Evolutionary conservation across 2,888 invertebrate species (phyloP).

Genomic region (Hetaerina titia): DNA sequence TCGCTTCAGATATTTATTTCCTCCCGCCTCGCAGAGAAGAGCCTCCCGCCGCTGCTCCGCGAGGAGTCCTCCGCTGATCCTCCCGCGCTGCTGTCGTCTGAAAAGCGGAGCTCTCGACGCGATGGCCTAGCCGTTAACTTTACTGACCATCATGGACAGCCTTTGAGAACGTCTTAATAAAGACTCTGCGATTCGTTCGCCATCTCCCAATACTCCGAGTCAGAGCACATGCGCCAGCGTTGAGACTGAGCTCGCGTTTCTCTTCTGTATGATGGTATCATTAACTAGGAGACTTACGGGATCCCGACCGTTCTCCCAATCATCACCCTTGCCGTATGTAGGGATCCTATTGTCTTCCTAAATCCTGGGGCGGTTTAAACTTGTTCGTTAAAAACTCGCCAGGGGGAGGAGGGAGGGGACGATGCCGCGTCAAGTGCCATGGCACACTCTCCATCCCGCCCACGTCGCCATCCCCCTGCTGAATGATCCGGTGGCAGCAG

Average conservation of each 20-base stretch:
- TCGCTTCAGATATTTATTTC: too few species aligned
- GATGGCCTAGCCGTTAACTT: background rate
- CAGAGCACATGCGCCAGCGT: background rate
- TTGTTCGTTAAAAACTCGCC: too few species aligned
- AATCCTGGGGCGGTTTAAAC: background rate
- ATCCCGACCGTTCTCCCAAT: background rate
- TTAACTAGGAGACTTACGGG: background rate
- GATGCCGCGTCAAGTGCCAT: too few species aligned
- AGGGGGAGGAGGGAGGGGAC: too few species aligned
- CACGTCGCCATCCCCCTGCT: background rate
- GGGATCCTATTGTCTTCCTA: background rate
- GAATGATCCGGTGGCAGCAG: background rate
- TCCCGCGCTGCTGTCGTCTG: background rate
- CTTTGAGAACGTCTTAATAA: background rate
- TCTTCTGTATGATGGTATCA: background rate
- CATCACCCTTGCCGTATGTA: background rate
- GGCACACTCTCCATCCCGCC: background rate
- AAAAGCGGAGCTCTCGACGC: background rate
- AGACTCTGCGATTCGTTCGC: background rate
- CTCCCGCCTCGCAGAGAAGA: too few species aligned
- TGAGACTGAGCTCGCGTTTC: background rate
- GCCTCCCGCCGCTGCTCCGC: background rate
- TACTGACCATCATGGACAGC: background rate
- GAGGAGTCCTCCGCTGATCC: background rate
- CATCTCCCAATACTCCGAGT: background rate